Conservation (phyloP, 1,140 invertebrate species). For the Augochlora pura region DNA sequence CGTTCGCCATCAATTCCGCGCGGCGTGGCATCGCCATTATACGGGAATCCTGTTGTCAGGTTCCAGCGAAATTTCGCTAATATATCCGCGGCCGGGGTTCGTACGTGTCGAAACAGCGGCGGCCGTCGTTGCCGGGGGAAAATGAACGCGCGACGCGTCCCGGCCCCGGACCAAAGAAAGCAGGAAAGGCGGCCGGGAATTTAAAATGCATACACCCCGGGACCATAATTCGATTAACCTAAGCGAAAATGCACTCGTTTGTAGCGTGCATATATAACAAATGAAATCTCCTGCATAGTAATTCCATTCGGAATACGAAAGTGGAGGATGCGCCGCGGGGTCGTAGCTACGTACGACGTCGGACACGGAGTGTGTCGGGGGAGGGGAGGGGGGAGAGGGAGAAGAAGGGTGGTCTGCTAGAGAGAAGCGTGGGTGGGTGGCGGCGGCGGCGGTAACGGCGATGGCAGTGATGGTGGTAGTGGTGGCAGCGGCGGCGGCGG, state of each 20-base stretch:
- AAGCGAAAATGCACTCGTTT: constrained; percentile 80
- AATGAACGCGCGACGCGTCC: not conserved
- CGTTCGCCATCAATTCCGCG: not conserved
- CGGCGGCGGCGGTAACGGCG: constrained; percentile 38
- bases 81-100: no score
- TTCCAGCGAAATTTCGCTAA: not conserved
- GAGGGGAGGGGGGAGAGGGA: no score
- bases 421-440: constrained; percentile 18
- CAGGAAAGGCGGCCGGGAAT: constrained; percentile 60
- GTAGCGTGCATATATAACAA: constrained; percentile 79
- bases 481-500: constrained; percentile 54
- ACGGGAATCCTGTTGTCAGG: not conserved
- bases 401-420: constrained; percentile 40
- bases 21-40: not conserved
- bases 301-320: constrained; percentile 80
- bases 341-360: constrained; percentile 66
- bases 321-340: constrained; percentile 70
- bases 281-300: constrained; percentile 80
- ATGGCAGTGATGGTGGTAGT: constrained; percentile 63
- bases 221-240: constrained; percentile 77
- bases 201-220: constrained; percentile 76
- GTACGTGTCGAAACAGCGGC: not conserved
- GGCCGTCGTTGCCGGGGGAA: not conserved
- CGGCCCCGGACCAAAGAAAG: constrained; percentile 20
- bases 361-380: constrained; percentile 45